phyloP scores from a whole-genome alignment of 2,888 invertebrate species.

The Oligia latruncula region DNA sequence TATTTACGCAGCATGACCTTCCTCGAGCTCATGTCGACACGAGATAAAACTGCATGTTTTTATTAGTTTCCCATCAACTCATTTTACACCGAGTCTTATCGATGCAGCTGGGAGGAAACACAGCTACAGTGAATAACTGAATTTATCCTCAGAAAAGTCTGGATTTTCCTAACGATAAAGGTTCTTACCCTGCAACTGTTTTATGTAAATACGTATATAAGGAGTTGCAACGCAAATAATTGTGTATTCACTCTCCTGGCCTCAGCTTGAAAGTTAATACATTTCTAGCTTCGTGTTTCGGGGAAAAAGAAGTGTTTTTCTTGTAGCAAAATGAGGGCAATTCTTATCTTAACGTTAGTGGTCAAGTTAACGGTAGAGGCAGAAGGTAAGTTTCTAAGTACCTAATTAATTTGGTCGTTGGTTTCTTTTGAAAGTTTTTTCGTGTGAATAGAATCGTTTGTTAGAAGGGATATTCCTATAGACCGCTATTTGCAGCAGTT shows the following conservation, averaged over 20 bases:
- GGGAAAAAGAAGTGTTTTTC: not conserved
- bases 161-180: constrained; percentile 54
- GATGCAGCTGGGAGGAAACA: constrained; percentile 24
- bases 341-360: constrained; percentile 47
- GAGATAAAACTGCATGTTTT: constrained; percentile 2
- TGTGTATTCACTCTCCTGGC: constrained; percentile 16
- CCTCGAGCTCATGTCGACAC: no score
- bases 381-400: constrained; percentile 42
- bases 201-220: constrained; percentile 35
- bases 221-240: not conserved
- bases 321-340: constrained; percentile 47
- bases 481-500: not conserved
- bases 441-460: not conserved
- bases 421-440: constrained; percentile 9
- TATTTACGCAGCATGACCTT: not conserved
- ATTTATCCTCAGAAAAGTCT: constrained; percentile 10
- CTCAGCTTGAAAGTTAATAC: constrained; percentile 10
- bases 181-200: constrained; percentile 47
- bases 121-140: constrained; percentile 41
- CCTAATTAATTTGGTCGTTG: not conserved
- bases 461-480: not conserved
- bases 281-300: not conserved
- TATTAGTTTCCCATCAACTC: not conserved
- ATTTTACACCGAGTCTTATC: constrained; percentile 37
- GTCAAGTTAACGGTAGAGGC: constrained; percentile 48